Base-by-base conservation (phyloP, 2,797 vertebrate species). In the Allobates femoralis region DNA sequence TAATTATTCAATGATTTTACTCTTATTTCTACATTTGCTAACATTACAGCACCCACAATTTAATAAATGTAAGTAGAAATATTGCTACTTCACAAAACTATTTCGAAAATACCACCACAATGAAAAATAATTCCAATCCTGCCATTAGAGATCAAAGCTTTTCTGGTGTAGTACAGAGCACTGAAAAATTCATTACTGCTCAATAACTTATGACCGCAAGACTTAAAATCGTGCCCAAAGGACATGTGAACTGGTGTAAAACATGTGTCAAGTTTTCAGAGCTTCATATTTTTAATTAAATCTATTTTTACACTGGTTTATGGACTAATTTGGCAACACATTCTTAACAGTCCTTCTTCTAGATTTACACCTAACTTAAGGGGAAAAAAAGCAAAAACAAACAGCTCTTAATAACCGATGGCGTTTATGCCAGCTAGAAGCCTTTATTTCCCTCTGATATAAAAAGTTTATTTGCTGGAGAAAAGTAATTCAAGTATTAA, bases 281-380 rank as follows among this genome's bases (percentile, higher is more conserved):
- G 67, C 60, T 89, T 80, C 77, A 89, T 62, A 84, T 77, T 81
- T 89, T 90, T 76, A 91, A 91, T 92, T 90, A 91, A 91, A 91
- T 86, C 78, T 84, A 73, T 79, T 87, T 87, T 67, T 6, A 26
- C 84, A 87, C 67, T 80, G 80, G 78, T 92, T 90, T 89, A 87
- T 1, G 2, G 89, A 89, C 71, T 85, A 37, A 62, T 89, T 0
- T 85, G 58, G 28, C 89, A 89, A 89, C 58, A 56, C 84, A 18
- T 89, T 87, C 55, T 21, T 30, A 86, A 92, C 84, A 90, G 85
- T 16, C 16, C 87, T 85, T 82, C 56, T 83, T 90, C 89, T 90
- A 92, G 89, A 69, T 88, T 89, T 88, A 50, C 66, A 90, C 0
- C 34, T 26, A 58, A 82, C 87, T 89, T 21, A 41, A 41, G 37